Evolutionary conservation across 2,113 vertebrate genomes (phyloP).

Genomic region (Ptyas mucosa): DNA sequence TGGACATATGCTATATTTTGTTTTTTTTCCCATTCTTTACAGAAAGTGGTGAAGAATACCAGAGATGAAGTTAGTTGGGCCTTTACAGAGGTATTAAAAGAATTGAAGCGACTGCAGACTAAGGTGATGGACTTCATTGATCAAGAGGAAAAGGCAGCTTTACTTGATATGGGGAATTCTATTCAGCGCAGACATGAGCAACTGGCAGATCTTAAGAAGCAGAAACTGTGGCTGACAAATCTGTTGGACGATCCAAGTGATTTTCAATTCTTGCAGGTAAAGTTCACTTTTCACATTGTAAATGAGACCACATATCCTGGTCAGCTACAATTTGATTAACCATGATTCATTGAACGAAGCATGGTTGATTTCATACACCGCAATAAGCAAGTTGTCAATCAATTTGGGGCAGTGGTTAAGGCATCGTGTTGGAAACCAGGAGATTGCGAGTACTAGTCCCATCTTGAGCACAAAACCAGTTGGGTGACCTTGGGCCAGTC

Average conservation of each 20-base stretch:
- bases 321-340: not conserved
- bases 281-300: not conserved
- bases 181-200: conserved; percentile 48
- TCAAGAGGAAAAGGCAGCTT: conserved; percentile 40
- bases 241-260: conserved; percentile 29
- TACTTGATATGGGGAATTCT: conserved; percentile 44
- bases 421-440: not conserved
- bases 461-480: not conserved
- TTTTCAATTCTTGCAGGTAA: conserved; percentile 41
- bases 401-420: not conserved
- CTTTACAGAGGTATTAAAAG: conserved; percentile 47
- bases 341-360: not conserved
- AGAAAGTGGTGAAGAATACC: conserved; percentile 48
- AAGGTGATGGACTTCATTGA: conserved; percentile 56
- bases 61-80: conserved; percentile 45
- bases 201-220: conserved; percentile 40
- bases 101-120: conserved; percentile 46
- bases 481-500: not conserved
- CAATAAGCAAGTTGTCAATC: not conserved
- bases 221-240: conserved; percentile 14
- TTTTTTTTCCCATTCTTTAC: not conserved
- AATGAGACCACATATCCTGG: not conserved
- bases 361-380: not conserved
- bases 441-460: not conserved
- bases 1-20: not conserved